Percentiles rank a stretch among this genome's conserved stretches.
These are phyloP conservation scores for Fregetta grallaria DNA, from an alignment of 2,113 vertebrate genomes.

Conservation along the genomic window DNA sequence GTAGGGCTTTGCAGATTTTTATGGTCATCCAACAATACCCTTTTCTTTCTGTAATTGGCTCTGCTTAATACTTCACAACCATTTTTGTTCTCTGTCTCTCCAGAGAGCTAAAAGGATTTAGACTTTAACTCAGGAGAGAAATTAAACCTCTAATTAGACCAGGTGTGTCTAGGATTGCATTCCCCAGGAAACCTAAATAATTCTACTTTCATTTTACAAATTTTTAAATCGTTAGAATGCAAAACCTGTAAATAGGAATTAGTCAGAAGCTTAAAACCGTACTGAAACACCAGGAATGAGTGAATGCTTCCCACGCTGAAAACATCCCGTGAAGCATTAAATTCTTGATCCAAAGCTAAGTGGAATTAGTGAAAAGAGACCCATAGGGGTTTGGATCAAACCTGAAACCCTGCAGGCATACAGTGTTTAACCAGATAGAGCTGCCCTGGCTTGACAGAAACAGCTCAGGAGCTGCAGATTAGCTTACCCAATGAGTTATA, in stretches of 20 bases:
- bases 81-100: not conserved
- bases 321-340: not conserved
- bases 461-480: not conserved
- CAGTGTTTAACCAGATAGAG: not conserved
- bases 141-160: slow-evolving; percentile 62
- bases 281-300: not conserved
- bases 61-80: not conserved
- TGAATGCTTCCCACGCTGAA: not conserved
- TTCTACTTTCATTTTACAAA: slow-evolving; percentile 13
- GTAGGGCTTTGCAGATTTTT: not conserved
- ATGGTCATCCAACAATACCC: not conserved
- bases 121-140: slow-evolving; percentile 26
- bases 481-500: not conserved
- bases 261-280: slow-evolving; percentile 19
- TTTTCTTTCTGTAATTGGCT: not conserved
- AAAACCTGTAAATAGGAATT: slow-evolving; percentile 42
- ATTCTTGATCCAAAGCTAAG: not conserved
- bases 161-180: slow-evolving; percentile 17
- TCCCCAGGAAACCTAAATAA: slow-evolving; percentile 10
- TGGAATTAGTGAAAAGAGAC: not conserved
- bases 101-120: slow-evolving; percentile 27
- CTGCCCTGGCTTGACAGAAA: not conserved
- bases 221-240: slow-evolving; percentile 20
- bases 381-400: not conserved
- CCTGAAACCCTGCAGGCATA: not conserved